phyloP scores from a whole-genome alignment of 1,140 invertebrate genomes.

The Camponotus vicinus region DNA sequence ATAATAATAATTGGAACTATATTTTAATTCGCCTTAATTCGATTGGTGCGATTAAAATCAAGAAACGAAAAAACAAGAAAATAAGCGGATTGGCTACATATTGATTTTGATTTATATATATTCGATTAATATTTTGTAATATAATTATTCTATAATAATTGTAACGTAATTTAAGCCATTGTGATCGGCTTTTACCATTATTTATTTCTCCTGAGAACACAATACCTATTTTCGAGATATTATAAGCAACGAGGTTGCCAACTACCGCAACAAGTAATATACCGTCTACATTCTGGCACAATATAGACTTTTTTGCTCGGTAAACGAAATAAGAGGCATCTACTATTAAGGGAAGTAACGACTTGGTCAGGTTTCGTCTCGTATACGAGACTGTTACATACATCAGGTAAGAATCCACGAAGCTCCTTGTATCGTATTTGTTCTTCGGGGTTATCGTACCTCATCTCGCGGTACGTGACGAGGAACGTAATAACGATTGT shows the following conservation, averaged over 20 bases:
- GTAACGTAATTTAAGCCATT: neutral
- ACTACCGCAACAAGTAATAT: conserved; percentile 29
- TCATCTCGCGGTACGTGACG: conserved; percentile 81
- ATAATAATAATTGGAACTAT: neutral
- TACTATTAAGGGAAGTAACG: conserved; percentile 32
- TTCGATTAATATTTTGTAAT: neutral
- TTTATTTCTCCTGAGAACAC: conserved; percentile 5
- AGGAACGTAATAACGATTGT: conserved; percentile 81
- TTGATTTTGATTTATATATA: neutral
- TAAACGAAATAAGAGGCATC: conserved; percentile 50
- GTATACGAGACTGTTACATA: conserved; percentile 52
- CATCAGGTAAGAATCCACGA: conserved; percentile 53
- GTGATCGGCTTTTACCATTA: neutral
- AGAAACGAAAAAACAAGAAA: neutral
- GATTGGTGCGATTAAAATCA: neutral
- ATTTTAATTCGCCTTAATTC: neutral
- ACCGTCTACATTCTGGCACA: conserved; percentile 10
- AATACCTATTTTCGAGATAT: conserved; percentile 32
- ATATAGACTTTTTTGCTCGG: conserved; percentile 38
- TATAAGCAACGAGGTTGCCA: conserved; percentile 18
- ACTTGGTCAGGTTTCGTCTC: conserved; percentile 62
- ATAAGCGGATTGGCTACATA: neutral
- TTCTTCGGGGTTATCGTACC: conserved; percentile 81
- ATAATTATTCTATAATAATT: neutral
- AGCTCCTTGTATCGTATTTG: conserved; percentile 80